These are phyloP conservation scores for Pomatorhinus ruficollis DNA, from an alignment of 2,113 vertebrate species.

Conservation along the genomic window DNA sequence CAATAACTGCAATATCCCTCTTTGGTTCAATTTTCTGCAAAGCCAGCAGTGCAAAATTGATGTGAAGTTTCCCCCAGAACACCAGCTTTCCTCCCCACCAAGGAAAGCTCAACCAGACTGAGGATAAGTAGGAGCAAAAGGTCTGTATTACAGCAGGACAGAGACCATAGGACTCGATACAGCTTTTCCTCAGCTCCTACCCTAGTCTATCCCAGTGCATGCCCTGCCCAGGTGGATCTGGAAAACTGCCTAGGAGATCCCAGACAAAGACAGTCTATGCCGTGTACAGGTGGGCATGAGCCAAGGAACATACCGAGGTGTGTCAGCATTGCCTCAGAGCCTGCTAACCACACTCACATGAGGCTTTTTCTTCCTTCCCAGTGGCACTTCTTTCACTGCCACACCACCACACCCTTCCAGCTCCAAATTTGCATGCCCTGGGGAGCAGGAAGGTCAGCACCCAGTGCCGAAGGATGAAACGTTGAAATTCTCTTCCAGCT, in stretches of 20 bases:
- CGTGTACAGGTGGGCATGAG: rapidly evolving
- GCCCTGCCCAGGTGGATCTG: neutral
- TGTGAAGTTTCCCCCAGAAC: neutral
- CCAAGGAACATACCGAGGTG: neutral
- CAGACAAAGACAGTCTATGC: neutral
- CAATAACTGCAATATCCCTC: neutral
- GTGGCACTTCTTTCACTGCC: neutral
- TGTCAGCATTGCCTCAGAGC: neutral
- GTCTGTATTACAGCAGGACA: neutral
- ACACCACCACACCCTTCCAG: neutral
- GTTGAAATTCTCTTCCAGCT: neutral
- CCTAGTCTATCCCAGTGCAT: neutral
- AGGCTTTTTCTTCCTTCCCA: neutral
- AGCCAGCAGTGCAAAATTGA: neutral
- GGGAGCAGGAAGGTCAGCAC: neutral
- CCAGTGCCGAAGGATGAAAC: neutral
- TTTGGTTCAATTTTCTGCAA: neutral
- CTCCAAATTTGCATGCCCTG: neutral
- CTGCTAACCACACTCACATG: rapidly evolving
- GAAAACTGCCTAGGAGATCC: neutral
- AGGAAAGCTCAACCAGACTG: neutral
- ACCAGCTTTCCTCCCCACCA: neutral
- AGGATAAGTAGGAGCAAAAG: neutral
- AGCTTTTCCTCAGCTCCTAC: neutral
- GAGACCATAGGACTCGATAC: neutral